Evolutionary conservation across 2,113 vertebrate genomes (phyloP).

Genomic region (Manacus vitellinus): DNA sequence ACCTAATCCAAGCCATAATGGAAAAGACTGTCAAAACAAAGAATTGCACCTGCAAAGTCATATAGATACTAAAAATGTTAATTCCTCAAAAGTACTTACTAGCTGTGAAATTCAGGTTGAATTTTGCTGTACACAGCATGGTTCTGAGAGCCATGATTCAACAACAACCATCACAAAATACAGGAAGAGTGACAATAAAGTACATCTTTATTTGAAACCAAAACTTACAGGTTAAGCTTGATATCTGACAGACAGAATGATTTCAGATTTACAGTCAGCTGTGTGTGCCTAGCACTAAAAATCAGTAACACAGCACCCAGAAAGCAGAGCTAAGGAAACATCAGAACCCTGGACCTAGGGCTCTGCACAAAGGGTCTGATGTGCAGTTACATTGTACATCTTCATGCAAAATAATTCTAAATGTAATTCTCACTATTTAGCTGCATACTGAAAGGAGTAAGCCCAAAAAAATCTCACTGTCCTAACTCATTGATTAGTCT

Average conservation of each 20-base stretch:
- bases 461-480: not conserved
- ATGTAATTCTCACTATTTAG: not conserved
- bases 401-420: accelerated
- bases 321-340: not conserved
- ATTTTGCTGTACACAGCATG: not conserved
- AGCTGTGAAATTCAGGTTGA: not conserved
- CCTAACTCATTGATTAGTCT: not conserved
- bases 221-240: not conserved
- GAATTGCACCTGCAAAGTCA: not conserved
- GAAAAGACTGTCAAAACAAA: not conserved
- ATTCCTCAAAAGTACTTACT: not conserved
- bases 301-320: not conserved
- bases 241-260: not conserved
- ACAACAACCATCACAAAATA: not conserved
- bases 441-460: not conserved
- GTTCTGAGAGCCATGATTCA: not conserved
- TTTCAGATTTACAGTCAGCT: not conserved
- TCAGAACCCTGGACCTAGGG: not conserved
- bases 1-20: not conserved
- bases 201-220: not conserved
- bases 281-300: not conserved
- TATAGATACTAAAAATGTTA: not conserved
- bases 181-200: not conserved
- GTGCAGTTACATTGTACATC: not conserved
- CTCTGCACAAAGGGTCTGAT: not conserved